phyloP scores from a whole-genome alignment of 2,113 vertebrate genomes.

The Lota lota region DNA sequence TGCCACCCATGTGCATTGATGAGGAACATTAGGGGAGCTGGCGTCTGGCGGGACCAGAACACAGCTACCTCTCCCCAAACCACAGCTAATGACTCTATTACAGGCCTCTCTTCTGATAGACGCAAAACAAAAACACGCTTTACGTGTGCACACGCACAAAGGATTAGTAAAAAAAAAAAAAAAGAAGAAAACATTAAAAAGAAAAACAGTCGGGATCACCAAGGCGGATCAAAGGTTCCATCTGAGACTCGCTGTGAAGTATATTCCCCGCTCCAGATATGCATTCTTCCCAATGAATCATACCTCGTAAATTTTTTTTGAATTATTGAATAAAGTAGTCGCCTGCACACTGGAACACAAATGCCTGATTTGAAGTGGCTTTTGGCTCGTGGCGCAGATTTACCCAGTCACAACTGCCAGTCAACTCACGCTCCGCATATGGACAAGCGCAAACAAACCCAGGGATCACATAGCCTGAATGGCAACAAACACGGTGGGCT shows the following conservation, averaged over 20 bases:
- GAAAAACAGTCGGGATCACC: constrained; percentile 42
- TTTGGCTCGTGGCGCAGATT: constrained; percentile 44
- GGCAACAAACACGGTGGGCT: constrained; percentile 20
- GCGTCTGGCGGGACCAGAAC: constrained; percentile 37
- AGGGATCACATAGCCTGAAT: constrained; percentile 32
- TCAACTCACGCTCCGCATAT: constrained; percentile 28
- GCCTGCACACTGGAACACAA: constrained; percentile 47
- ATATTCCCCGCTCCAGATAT: constrained; percentile 53
- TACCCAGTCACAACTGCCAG: constrained; percentile 45
- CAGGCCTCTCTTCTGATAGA: constrained; percentile 39
- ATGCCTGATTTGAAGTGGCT: constrained; percentile 31
- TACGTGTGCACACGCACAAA: constrained; percentile 14
- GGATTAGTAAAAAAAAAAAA: neutral
- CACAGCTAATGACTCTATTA: constrained; percentile 50
- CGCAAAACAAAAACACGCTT: constrained; percentile 24
- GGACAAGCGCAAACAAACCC: constrained; percentile 21
- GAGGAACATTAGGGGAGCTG: constrained; percentile 16
- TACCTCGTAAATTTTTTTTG: constrained; percentile 49
- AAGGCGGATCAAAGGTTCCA: constrained; percentile 61
- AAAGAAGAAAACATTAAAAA: too few species aligned
- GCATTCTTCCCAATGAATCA: constrained; percentile 62
- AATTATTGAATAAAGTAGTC: constrained; percentile 55
- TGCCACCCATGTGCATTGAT: constrained; percentile 38
- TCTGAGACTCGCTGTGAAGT: constrained; percentile 36
- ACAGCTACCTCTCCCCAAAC: constrained; percentile 41